Percentiles rank a stretch among this genome's conserved stretches.
phyloP scores from a whole-genome alignment of 2,113 vertebrate genomes.

The Hemiscyllium ocellatum region DNA sequence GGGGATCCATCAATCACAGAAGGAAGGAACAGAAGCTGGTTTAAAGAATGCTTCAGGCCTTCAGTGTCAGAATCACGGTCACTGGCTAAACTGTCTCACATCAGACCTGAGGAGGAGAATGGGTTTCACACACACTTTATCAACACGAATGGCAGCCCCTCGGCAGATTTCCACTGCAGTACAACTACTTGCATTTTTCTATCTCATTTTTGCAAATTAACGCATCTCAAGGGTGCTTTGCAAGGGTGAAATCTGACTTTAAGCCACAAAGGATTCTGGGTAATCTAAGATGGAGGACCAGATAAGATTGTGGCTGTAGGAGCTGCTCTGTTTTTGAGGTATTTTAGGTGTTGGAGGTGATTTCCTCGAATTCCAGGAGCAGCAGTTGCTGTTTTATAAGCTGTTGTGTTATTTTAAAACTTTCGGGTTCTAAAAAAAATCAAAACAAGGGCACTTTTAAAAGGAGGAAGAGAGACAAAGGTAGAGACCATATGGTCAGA shows the following conservation, averaged over 20 bases:
- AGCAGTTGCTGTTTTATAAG: too few relatives aligned
- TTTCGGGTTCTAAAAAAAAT: too few relatives aligned
- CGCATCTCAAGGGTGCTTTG: not conserved
- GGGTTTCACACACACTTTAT: not conserved
- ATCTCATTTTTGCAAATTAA: not conserved
- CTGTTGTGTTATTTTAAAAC: too few relatives aligned
- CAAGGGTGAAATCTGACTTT: not conserved
- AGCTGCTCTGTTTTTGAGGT: too few relatives aligned
- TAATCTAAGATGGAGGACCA: too few relatives aligned
- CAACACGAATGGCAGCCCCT: not conserved
- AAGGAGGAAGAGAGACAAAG: too few relatives aligned
- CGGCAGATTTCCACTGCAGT: not conserved
- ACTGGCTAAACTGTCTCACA: not conserved
- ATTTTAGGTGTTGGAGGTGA: too few relatives aligned
- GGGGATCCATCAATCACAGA: not conserved
- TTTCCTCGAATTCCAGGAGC: too few relatives aligned
- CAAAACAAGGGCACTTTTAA: too few relatives aligned
- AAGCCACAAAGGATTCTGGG: not conserved
- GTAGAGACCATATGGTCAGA: too few relatives aligned
- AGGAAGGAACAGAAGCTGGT: not conserved
- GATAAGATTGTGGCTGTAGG: too few relatives aligned
- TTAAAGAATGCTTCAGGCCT: not conserved
- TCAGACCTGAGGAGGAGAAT: not conserved
- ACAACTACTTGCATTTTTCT: not conserved
- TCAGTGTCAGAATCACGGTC: not conserved